Evolutionary conservation across 2,888 invertebrate species (phyloP).

Genomic region (Anarsia innoxiella): DNA sequence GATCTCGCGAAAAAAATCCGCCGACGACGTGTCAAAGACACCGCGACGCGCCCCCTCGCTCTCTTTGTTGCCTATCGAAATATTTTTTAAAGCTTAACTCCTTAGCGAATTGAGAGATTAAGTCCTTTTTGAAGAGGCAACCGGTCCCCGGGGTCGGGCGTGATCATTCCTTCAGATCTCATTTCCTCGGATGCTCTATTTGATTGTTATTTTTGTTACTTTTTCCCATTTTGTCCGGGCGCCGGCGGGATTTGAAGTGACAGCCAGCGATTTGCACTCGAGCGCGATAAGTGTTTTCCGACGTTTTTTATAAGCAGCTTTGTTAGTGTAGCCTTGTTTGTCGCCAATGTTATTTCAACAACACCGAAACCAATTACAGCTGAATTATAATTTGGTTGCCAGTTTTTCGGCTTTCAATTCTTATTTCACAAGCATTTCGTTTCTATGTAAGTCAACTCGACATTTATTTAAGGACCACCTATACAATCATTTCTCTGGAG

Average conservation of each 20-base stretch:
- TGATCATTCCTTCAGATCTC: slow-evolving; percentile 73
- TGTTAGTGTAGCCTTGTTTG: slow-evolving; percentile 53
- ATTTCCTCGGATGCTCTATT: slow-evolving; percentile 72
- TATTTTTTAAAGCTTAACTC: slow-evolving; percentile 76
- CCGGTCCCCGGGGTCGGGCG: slow-evolving; percentile 73
- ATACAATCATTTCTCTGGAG: slow-evolving; percentile 25
- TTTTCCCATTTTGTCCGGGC: slow-evolving; percentile 57
- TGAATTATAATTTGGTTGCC: slow-evolving; percentile 1
- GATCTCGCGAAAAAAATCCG: slow-evolving; percentile 70
- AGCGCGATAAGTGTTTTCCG: slow-evolving; percentile 71
- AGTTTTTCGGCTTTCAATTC: neutral
- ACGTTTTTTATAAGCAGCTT: slow-evolving; percentile 67
- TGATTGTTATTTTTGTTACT: slow-evolving; percentile 75
- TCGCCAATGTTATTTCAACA: slow-evolving; percentile 22
- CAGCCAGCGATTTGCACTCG: slow-evolving; percentile 71
- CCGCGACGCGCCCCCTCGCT: slow-evolving; percentile 61
- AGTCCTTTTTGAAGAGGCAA: slow-evolving; percentile 78
- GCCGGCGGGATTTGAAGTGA: slow-evolving; percentile 67
- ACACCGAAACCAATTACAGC: slow-evolving; percentile 20
- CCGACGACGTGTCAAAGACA: slow-evolving; percentile 73
- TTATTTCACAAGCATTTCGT: neutral
- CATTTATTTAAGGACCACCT: slow-evolving; percentile 21
- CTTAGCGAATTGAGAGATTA: slow-evolving; percentile 77
- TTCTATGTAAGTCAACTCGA: slow-evolving; percentile 11
- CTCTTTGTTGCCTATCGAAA: slow-evolving; percentile 70